Conservation (phyloP, 2,888 invertebrate species). For the Carterocephalus palaemon region DNA sequence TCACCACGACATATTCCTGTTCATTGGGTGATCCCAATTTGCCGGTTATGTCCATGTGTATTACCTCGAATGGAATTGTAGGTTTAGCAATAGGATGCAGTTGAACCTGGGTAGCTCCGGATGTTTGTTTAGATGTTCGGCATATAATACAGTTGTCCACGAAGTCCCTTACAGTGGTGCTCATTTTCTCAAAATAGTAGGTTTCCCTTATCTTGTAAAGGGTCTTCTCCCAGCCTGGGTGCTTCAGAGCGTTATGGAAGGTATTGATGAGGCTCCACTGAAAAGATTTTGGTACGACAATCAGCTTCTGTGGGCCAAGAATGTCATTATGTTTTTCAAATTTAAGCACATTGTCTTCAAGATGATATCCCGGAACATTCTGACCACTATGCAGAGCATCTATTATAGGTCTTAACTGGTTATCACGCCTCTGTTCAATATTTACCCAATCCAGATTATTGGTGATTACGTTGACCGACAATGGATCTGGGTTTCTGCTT, state of each 20-base stretch:
- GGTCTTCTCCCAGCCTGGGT: constrained; percentile 36
- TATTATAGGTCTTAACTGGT: no score
- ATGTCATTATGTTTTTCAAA: no score
- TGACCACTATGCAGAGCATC: no score
- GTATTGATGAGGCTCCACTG: constrained; percentile 38
- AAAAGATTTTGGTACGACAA: constrained; percentile 34
- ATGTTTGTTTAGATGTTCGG: constrained; percentile 36
- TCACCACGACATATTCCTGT: constrained; percentile 38
- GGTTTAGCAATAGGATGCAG: constrained; percentile 43
- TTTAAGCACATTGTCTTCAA: no score
- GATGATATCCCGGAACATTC: no score
- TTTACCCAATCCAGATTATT: no score
- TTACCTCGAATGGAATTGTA: constrained; percentile 36
- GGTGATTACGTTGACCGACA: no score
- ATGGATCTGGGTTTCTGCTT: constrained; percentile 36
- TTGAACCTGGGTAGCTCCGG: constrained; percentile 36
- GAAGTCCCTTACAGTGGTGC: constrained; percentile 39
- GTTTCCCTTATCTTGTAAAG: constrained; percentile 35
- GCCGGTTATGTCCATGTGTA: constrained; percentile 38
- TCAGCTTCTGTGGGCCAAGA: constrained; percentile 27
- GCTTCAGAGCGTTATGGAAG: constrained; percentile 34
- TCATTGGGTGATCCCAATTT: no score
- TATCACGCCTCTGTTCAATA: no score
- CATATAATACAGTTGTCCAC: constrained; percentile 43
- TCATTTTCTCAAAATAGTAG: constrained; percentile 42